Base-by-base conservation (phyloP, 1,140 invertebrate genomes). In the Trissolcus basalis region DNA sequence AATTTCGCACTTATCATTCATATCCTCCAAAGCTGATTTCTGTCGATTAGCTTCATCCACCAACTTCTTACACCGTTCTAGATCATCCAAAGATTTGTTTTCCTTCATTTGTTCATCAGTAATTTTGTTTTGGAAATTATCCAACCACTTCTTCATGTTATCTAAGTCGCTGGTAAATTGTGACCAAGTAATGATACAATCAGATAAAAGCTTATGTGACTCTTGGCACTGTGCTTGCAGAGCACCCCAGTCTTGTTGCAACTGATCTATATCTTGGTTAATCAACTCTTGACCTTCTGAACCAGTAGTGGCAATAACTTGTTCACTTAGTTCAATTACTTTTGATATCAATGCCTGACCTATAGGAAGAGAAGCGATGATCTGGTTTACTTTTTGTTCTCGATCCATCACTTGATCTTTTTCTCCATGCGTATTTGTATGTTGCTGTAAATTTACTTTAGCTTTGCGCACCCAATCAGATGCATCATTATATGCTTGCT, bases 241-340 rank as follows among this genome's bases (percentile, higher is more conserved):
- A n/a, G 92, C 92, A 78, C 97, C 95, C 94, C 95, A 97, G 77
- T 96, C 95, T 36, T 91, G 89, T 75, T 94, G 94, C n/a, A 98
- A 84, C 78, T 96, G 93, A 56, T 94, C 93, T 9, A 95, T 93
- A 82, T 98, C 96, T 81, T 95, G 93, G 41, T 93, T 92, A 1
- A 98, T 93, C 13, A 90, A 90, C 64, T 97, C 95, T 85, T 96
- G 94, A 11, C 96, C 96, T 86, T 97, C 95, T 6, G 91, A 90
- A 0, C 94, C 94, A 9, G 96, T 96, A n/a, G 93, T 94, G 61
- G 93, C 89, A 58, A 96, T 91, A 0, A 97, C 94, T 15, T 91
- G 90, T 82, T 94, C 92, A 69, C 95, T 96, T 0, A 95, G 84
- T 80, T 94, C 91, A 49, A 94, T 91, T 0, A 94, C 92, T 80